Percentiles rank a stretch among this genome's conserved stretches.
These are phyloP conservation scores for Agrochola circellaris DNA, from an alignment of 2,888 invertebrate genomes.

Conservation along the genomic window DNA sequence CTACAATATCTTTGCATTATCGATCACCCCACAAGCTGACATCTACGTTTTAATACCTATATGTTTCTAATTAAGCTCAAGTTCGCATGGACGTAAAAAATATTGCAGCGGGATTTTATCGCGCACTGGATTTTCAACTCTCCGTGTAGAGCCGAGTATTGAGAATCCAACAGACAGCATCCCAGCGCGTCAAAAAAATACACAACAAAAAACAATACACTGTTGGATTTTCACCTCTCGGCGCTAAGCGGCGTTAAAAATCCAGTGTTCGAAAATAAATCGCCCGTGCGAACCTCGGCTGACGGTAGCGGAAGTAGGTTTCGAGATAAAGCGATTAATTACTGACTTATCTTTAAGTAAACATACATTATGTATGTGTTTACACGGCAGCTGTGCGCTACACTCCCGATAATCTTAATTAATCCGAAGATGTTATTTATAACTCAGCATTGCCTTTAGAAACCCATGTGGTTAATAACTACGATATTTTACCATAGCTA, in stretches of 20 bases:
- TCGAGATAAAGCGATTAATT: constrained; percentile 33
- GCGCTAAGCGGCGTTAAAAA: no score
- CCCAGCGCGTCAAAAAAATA: no score
- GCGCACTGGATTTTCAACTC: no score
- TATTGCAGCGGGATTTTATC: no score
- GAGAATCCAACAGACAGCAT: no score
- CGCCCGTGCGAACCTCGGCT: no score
- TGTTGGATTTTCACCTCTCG: no score
- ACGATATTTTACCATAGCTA: no score
- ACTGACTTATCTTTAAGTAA: constrained; percentile 8
- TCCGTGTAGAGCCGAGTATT: no score
- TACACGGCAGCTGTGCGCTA: constrained; percentile 22
- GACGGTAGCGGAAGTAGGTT: neutral
- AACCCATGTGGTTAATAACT: neutral
- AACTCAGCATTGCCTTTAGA: neutral
- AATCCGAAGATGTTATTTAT: constrained; percentile 13
- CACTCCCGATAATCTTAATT: constrained; percentile 32
- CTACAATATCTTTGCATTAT: neutral
- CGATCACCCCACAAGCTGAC: neutral
- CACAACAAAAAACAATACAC: no score
- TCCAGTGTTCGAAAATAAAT: no score
- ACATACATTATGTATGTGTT: constrained; percentile 20
- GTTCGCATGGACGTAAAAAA: no score
- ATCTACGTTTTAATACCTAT: constrained; percentile 28
- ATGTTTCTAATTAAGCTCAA: constrained; percentile 14